phyloP scores from a whole-genome alignment of 30 jellyfish, hydroid and myxozoan species.

The Cassiopea xamachana region DNA sequence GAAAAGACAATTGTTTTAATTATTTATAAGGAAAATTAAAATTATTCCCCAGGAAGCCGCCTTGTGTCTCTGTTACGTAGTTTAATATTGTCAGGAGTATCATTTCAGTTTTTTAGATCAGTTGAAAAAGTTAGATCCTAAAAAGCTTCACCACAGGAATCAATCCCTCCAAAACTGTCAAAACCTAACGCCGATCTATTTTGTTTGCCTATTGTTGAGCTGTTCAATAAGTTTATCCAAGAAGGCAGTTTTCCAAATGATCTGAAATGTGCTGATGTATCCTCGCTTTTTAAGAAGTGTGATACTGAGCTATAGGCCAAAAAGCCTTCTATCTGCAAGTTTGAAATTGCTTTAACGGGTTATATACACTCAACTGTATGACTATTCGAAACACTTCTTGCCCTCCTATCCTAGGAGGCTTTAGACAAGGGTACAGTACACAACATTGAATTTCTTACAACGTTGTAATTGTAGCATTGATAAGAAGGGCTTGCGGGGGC shows the following conservation, averaged over 20 bases:
- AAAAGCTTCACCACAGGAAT: background rate
- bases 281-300: conserved; percentile 11
- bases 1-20: no score
- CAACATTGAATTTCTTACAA: background rate
- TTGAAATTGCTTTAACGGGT: conserved; percentile 15
- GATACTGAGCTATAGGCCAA: conserved; percentile 22
- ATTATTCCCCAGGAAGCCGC: no score
- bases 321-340: conserved; percentile 32
- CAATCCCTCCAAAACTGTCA: background rate
- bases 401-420: background rate
- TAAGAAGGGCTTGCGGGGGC: background rate
- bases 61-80: no score
- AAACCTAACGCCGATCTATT: background rate
- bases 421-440: conserved; percentile 5
- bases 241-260: conserved; percentile 4
- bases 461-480: background rate
- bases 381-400: background rate
- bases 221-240: background rate
- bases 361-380: conserved; percentile 1
- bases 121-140: background rate
- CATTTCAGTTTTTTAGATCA: no score
- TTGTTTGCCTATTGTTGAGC: background rate
- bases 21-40: no score
- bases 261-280: conserved; percentile 6
- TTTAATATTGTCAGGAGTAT: no score